Evolutionary conservation across 2,113 vertebrate species (phyloP), one percentile per base, ranked within the genome.

Genomic region (Isichthys henryi): DNA sequence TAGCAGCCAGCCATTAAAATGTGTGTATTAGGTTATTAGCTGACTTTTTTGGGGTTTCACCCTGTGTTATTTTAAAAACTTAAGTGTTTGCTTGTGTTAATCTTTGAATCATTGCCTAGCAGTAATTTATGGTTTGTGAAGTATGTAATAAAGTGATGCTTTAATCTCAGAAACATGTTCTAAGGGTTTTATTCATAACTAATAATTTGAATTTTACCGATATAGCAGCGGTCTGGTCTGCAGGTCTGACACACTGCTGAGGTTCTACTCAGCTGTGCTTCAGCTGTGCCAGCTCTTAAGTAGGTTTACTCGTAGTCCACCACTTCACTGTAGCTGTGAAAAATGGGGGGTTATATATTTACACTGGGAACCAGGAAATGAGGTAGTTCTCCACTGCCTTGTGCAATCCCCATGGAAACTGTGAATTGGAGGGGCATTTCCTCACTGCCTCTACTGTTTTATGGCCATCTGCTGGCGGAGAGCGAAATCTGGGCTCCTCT

Each of bases 361-460:
- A 94, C 93, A 93, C 90, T 90, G 87, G 92, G 90, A 88, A 88
- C 90, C 91, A 93, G 93, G 92, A 94, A 93, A 93, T 93, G 90
- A 91, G 92, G 92, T 92, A 90, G 58, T 53, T 85, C 87, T 90
- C 3, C 43, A 50, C 27, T 45, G 74, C 19, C 45, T 88, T 48
- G 90, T 83, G 0, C 6, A 90, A 89, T 70, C 93, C 91, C 93
- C 53, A 89, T 91, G 93, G 93, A 92, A 92, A 10, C 49, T 74
- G 88, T 77, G 88, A 91, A 89, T 87, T 84, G 91, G 91, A 92
- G 88, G 90, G 92, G 91, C 0, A 9, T 93, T 95, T 95, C 92
- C 93, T 94, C 90, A 77, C 91, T 27, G 91, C 70, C 91, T 90
- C 52, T 84, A 91, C 91, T 19, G 58, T 85, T 90, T 86, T 92